Conservation (phyloP, 2,797 vertebrate species). For the Hafferia zeledoni region DNA sequence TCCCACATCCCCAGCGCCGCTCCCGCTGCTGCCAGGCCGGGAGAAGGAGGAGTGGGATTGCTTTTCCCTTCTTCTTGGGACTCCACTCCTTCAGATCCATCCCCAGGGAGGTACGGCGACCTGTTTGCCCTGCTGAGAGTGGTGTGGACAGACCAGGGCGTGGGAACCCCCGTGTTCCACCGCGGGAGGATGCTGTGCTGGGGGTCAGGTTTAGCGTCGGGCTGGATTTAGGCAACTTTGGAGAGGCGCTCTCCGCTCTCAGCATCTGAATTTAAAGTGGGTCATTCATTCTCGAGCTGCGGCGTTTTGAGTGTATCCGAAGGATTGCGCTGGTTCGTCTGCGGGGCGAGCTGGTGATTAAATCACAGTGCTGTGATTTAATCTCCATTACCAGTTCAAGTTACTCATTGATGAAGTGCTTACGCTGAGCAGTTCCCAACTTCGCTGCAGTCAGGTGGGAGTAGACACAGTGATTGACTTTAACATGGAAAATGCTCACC, state of each 20-base stretch:
- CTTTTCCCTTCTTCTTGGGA: rapidly evolving
- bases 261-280: not conserved
- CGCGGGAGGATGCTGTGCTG: not conserved
- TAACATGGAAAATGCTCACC: not conserved
- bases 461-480: not conserved
- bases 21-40: not conserved
- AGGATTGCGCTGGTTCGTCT: rapidly evolving
- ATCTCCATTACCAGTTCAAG: not conserved
- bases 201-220: not conserved
- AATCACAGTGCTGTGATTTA: not conserved
- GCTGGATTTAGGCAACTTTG: not conserved
- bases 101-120: not conserved
- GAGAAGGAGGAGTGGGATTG: not conserved
- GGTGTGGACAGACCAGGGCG: not conserved
- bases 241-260: not conserved
- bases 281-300: not conserved
- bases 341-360: not conserved
- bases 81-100: no score
- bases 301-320: rapidly evolving
- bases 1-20: not conserved
- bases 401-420: not conserved
- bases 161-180: not conserved
- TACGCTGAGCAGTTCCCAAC: not conserved
- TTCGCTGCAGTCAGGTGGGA: not conserved
- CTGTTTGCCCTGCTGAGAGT: not conserved